Base-by-base conservation (phyloP, 2,797 vertebrate genomes). In the Gephyroberyx darwinii region DNA sequence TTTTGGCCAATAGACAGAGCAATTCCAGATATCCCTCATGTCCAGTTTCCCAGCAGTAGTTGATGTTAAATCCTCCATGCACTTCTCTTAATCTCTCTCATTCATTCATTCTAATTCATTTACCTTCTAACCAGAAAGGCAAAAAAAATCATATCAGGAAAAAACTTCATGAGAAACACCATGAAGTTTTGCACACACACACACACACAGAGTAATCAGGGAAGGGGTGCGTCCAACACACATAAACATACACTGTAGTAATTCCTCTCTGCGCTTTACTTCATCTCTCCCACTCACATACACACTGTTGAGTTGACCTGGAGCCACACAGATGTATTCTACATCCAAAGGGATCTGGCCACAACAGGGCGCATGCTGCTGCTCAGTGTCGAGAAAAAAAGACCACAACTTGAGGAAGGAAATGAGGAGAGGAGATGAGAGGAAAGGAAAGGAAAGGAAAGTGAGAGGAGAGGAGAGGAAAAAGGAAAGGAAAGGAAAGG, bases 1-100 rank as follows among this genome's bases (percentile, higher is more conserved):
- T 75, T 87, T 88, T 91, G 83, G 85, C 82, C 75, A 74, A 79
- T 76, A 48, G 39, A 77, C 30, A 41, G n/a, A 51, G 80, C 48
- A 51, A 43, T 77, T 66, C 48, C 31, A 41, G 75, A 77, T 68
- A 80, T 74, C 60, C 43, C 33, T 72, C 39, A 56, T 77, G 43
- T 69, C 39, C 50, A 61, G 59, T 39, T 80, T 87, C 68, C 70
- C 65, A 78, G 63, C 45, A 78, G 45, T 74, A 63, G 60, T 68
- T 56, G 73, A 60, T 71, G 9, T 67, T 75, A 60, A 41, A n/a
- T 56, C 5, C 1, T 69, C 37, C 8, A 13, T 68, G 67, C 70
- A 61, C 13, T 67, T 65, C 66, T 47, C 62, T 67, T 48, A 43
- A 73, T 52, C 14, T 55, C 57, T n/a, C 17, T 63, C 14, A 41